Base-by-base conservation (phyloP, 92 coral and sea anemone species). In the Paramuricea clavata region DNA sequence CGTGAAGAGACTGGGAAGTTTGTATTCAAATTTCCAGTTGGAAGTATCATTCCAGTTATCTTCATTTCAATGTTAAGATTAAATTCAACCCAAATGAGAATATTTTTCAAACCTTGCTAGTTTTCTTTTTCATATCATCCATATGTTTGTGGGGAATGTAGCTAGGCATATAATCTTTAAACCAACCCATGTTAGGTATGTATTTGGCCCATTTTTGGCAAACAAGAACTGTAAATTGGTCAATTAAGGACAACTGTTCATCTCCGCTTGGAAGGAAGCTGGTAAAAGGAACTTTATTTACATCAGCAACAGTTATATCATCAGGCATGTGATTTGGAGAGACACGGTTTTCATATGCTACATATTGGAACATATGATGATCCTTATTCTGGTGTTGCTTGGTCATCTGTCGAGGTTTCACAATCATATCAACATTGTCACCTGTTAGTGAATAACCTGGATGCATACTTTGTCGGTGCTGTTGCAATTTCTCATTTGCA, bases 391-490 rank as follows among this genome's bases (percentile, higher is more conserved):
- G n/a, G 59, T 86, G 86, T 12, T 43, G 32, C 54, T 42, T 0
- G 3, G 90, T 90, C 86, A 82, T 90, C 23, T 90, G 93, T 0
- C 91, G 10, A 10, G 78, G 50, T 0, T n/a, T 8, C 2, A 44
- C 28, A 12, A 49, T 68, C 41, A 77, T 87, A 64, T 91, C 93
- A 30, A 87, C 91, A 36, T 91, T 87, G 34, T 91, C 93, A 11
- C 93, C 91, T 31, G 93, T 76, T 13, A 91, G 87, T 5, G 93
- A 87, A 35, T 91, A 91, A 0, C 91, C 89, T 41, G 89, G 89
- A 26, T 91, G 91, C 93, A 91, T 91, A 22, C 1, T 57, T 49
- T 62, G 33, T 67, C 89, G 62, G 78, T 76, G 91, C 12, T 13
- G 7, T 19, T 49, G 28, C 22, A 85, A 36, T 17, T 84, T 85